A percentile compares a stretch with the other conserved stretches of the same genome.
These are phyloP conservation scores for Tor tambroides DNA, from an alignment of 2,113 vertebrate species.

Conservation along the genomic window DNA sequence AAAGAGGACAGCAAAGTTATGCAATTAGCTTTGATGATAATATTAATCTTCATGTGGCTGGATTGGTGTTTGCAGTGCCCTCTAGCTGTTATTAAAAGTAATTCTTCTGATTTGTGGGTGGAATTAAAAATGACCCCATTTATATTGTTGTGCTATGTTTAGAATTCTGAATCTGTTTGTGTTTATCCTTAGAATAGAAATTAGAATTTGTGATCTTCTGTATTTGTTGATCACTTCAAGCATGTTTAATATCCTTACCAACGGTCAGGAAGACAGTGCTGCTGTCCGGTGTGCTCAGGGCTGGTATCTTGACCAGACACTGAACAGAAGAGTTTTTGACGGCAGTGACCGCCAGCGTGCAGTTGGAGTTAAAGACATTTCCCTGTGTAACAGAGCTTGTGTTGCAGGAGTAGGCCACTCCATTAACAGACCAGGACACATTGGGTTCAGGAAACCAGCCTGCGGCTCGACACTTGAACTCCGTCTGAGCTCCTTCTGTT, in stretches of 20 bases:
- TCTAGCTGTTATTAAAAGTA: not conserved
- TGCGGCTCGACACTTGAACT: slow-evolving; percentile 76
- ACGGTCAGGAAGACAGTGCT: slow-evolving; percentile 76
- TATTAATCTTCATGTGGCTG: not conserved
- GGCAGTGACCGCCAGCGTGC: slow-evolving; percentile 74
- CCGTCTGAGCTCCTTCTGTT: slow-evolving; percentile 69
- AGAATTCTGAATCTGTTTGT: not conserved
- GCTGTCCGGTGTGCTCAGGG: slow-evolving; percentile 65
- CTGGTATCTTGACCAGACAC: slow-evolving; percentile 77
- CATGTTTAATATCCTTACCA: slow-evolving; percentile 58
- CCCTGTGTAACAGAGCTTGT: slow-evolving; percentile 61
- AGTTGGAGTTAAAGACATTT: slow-evolving; percentile 70
- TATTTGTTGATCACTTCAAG: not conserved
- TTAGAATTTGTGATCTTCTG: not conserved
- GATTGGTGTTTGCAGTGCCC: not conserved
- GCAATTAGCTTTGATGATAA: not conserved
- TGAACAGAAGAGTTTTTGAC: slow-evolving; percentile 69
- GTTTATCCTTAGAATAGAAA: not conserved
- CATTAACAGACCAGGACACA: slow-evolving; percentile 80
- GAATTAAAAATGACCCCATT: not conserved
- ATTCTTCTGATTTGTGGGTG: not conserved
- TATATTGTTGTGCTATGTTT: not conserved
- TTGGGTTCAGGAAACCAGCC: slow-evolving; percentile 80
- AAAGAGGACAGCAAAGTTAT: not conserved
- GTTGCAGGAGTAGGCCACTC: slow-evolving; percentile 66